Evolutionary conservation across 2,113 vertebrate species (phyloP).

Genomic region (Phainopepla nitens): DNA sequence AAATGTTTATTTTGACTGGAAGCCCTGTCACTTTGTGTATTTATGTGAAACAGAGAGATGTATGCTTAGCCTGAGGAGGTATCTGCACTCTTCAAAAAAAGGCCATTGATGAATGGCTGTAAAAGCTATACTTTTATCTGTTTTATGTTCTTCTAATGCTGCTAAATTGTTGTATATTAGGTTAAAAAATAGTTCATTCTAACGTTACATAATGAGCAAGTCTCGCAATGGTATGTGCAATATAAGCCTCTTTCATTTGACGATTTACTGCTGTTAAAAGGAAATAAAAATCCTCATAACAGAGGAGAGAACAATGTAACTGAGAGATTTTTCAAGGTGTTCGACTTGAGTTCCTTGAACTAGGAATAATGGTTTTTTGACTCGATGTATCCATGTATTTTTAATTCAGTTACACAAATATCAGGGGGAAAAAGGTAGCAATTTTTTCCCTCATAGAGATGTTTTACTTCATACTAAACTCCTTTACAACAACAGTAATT

Average conservation of each 20-base stretch:
- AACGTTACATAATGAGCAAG: not conserved
- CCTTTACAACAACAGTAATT: constrained; percentile 55
- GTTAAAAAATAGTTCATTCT: constrained; percentile 46
- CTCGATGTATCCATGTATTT: not conserved
- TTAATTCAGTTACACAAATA: constrained; percentile 41
- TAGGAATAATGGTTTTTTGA: not conserved
- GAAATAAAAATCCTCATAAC: constrained; percentile 35
- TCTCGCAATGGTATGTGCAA: not conserved
- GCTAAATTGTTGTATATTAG: constrained; percentile 28
- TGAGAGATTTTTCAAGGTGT: not conserved
- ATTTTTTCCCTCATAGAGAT: not conserved
- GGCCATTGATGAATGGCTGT: constrained; percentile 33
- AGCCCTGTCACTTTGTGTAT: constrained; percentile 48
- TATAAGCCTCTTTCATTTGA: not conserved
- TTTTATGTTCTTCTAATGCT: constrained; percentile 36
- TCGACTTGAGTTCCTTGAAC: constrained; percentile 12
- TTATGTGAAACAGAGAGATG: constrained; percentile 55
- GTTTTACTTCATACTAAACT: constrained; percentile 49
- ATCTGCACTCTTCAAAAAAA: constrained; percentile 61
- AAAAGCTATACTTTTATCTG: constrained; percentile 39
- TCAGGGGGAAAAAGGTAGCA: constrained; percentile 20
- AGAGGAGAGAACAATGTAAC: not conserved
- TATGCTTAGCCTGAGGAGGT: constrained; percentile 31
- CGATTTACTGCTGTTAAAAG: constrained; percentile 4
- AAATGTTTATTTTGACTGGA: constrained; percentile 63